These are phyloP conservation scores for Galagoides demidoff DNA, from an alignment of 2,797 vertebrate species.

Conservation along the genomic window DNA sequence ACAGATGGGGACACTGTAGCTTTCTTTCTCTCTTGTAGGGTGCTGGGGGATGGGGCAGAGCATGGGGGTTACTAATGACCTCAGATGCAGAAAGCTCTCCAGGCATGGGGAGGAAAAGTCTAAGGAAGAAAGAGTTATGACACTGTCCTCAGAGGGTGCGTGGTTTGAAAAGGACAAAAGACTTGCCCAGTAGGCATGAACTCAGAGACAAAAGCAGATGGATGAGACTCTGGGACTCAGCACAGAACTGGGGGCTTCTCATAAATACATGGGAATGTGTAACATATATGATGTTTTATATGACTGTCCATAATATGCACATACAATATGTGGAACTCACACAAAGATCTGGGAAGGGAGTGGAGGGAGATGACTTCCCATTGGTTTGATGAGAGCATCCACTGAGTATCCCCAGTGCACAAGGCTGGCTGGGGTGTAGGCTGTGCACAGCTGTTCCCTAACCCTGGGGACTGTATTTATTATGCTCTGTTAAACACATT, in stretches of 20 bases:
- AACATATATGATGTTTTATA: not conserved
- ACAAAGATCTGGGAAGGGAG: not conserved
- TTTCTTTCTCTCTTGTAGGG: not conserved
- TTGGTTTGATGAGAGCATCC: not conserved
- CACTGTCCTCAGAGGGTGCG: not conserved
- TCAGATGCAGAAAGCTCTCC: not conserved
- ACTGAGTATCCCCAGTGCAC: not conserved
- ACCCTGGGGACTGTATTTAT: not conserved
- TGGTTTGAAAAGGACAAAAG: not conserved
- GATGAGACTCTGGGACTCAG: not conserved
- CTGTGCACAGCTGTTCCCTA: not conserved
- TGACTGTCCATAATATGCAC: not conserved
- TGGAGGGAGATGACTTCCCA: not conserved
- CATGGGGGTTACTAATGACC: not conserved
- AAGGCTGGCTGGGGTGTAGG: not conserved
- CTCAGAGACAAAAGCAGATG: not conserved
- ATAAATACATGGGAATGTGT: not conserved
- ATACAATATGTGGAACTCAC: not conserved
- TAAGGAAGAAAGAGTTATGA: not conserved
- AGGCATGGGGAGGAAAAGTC: not conserved
- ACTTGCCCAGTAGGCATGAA: not conserved
- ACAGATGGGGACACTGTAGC: not conserved
- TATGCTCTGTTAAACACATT: not conserved
- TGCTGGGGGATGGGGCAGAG: not conserved
- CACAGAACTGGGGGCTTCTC: not conserved